Percentiles rank a stretch among this genome's conserved stretches.
Conservation (phyloP, 2,113 vertebrate genomes). For the Lethenteron camtschaticum region DNA sequence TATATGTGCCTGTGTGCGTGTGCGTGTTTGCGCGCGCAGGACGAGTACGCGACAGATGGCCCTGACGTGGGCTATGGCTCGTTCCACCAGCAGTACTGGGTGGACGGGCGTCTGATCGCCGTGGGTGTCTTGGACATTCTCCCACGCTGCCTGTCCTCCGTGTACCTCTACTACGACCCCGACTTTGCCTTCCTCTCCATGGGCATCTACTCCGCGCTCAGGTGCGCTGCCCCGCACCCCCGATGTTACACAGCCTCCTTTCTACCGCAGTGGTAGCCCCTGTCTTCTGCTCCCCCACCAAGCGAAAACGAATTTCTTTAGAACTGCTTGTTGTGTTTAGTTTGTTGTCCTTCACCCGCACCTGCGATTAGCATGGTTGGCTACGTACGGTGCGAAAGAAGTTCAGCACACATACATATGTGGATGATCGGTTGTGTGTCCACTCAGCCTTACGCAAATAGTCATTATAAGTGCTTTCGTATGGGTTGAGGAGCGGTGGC, state of each 20-base stretch:
- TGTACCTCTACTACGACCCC: constrained; percentile 90
- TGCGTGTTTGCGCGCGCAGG: constrained; percentile 20
- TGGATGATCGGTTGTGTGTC: no score
- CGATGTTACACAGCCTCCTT: background rate
- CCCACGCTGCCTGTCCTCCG: constrained; percentile 67
- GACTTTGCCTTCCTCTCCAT: constrained; percentile 63
- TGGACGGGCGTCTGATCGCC: constrained; percentile 62
- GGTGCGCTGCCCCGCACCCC: constrained; percentile 27
- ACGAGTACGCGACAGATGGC: constrained; percentile 34
- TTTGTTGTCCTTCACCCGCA: no score
- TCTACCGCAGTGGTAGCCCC: background rate
- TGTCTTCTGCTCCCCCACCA: background rate
- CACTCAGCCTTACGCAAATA: no score
- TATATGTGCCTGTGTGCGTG: background rate
- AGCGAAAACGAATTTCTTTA: no score
- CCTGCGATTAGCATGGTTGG: no score
- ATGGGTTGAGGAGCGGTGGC: no score
- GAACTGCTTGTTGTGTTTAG: no score
- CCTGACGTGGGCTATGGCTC: constrained; percentile 72
- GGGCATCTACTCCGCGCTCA: constrained; percentile 81
- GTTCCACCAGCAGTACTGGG: constrained; percentile 94
- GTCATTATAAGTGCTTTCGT: no score
- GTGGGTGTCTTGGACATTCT: constrained; percentile 87
- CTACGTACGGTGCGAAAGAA: no score
- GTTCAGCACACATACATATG: no score